phyloP scores from a whole-genome alignment of 2,113 vertebrate species.

The Turdus rufiventris region DNA sequence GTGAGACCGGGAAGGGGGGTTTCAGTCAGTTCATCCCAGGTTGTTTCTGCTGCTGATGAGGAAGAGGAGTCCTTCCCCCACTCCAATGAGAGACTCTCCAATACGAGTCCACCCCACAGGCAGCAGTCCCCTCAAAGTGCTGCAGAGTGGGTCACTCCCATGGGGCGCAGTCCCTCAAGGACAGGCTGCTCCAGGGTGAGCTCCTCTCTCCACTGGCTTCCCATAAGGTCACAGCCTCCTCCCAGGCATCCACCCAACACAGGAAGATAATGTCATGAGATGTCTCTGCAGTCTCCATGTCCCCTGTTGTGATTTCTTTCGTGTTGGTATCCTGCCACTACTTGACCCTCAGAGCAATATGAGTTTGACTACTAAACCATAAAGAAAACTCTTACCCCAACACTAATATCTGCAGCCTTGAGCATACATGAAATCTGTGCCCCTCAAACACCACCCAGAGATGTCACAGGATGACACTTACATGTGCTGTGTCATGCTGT shows the following conservation, averaged over 20 bases:
- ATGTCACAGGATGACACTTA: background rate
- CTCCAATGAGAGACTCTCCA: background rate
- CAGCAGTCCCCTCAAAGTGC: no score
- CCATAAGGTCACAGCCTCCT: background rate
- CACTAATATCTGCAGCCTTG: background rate
- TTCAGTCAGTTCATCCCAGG: background rate
- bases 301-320: background rate
- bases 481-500: background rate
- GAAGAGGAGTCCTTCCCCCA: background rate
- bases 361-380: background rate
- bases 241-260: no score
- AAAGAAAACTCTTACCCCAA: background rate
- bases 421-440: background rate
- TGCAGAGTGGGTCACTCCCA: background rate
- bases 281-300: background rate
- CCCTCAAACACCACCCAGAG: background rate
- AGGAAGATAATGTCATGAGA: background rate
- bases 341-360: background rate
- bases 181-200: background rate
- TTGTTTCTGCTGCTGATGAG: background rate
- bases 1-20: no score
- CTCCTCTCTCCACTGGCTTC: background rate
- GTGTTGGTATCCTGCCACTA: background rate
- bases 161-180: background rate
- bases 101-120: accelerated